Conservation (phyloP, 2,113 vertebrate species). For the Pterocles orientalis region DNA sequence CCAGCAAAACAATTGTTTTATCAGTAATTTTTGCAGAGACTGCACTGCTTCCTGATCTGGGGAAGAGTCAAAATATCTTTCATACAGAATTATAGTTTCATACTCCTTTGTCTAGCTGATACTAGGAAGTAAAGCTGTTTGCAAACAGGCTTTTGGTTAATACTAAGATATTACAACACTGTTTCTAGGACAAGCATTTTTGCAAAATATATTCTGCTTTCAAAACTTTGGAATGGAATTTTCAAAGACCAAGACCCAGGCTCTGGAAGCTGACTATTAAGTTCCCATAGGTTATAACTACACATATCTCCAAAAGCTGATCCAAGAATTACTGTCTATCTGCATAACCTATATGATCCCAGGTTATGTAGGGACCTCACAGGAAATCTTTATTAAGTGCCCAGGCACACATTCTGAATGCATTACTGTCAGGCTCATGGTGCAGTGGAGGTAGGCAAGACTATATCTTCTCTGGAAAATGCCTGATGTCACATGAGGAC, state of each 20-base stretch:
- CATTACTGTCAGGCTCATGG: background rate
- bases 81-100: background rate
- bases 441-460: background rate
- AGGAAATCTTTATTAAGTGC: background rate
- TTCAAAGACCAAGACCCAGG: background rate
- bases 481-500: background rate
- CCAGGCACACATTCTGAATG: background rate
- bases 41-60: background rate
- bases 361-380: background rate
- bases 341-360: background rate
- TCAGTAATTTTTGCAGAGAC: background rate
- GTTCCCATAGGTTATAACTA: background rate
- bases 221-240: background rate
- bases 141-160: background rate
- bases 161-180: background rate
- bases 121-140: background rate
- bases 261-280: background rate
- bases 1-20: background rate
- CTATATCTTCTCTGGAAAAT: background rate
- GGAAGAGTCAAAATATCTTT: background rate
- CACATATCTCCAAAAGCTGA: background rate
- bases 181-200: background rate
- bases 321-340: background rate
- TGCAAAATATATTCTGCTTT: background rate
- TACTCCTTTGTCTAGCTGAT: background rate